Evolutionary conservation across 1,140 invertebrate genomes (phyloP), one percentile per base, ranked within the genome.

Genomic region (Ceratina australensis): DNA sequence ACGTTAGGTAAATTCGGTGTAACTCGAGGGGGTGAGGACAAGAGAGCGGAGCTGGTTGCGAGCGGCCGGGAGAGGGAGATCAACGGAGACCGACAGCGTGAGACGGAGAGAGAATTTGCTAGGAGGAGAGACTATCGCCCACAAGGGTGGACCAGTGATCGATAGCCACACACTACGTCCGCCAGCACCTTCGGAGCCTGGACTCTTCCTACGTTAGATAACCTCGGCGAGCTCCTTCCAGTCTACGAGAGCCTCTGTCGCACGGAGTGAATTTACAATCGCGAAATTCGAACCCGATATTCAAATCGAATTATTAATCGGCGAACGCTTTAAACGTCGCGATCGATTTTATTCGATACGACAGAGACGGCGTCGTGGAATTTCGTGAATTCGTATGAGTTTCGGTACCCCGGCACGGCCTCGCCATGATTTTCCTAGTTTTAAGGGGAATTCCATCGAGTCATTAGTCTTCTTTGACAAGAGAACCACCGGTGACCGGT

Each of bases 1-100:
- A 87, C 85, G 88, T 88, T 91, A 91, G 88, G 88, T 90, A 91
- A 91, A 91, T 91, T 90, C 87, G 83, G 81, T 89, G 83, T 88
- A 90, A 90, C 89, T 87, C 83, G 82, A 82, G 78, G 88, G 88
- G 87, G 86, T 89, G 81, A 81, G 86, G 78, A 77, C 78, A 79
- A 83, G 83, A 82, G 78, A 81, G 83, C 80, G 76, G 66, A 73
- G 66, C 67, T 82, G 52, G 59, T 63, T 50, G 72, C 3, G 20
- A 56, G 72, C 64, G 63, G 72, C 54, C 28, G 75, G 22, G 57
- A 52, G 18, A 20, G 42, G 28, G 76, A 56, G 65, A 66, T 57
- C 49, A 66, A 71, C 24, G 18, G 76, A 49, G 68, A 47, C 13
- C 28, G 52, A 71, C 50, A 18, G 26, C 22, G 22, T 65, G n/a